Percentiles rank a stretch among this genome's conserved stretches.
Conservation (phyloP, 2,888 invertebrate genomes). For the Lepidochitona cinerea region DNA sequence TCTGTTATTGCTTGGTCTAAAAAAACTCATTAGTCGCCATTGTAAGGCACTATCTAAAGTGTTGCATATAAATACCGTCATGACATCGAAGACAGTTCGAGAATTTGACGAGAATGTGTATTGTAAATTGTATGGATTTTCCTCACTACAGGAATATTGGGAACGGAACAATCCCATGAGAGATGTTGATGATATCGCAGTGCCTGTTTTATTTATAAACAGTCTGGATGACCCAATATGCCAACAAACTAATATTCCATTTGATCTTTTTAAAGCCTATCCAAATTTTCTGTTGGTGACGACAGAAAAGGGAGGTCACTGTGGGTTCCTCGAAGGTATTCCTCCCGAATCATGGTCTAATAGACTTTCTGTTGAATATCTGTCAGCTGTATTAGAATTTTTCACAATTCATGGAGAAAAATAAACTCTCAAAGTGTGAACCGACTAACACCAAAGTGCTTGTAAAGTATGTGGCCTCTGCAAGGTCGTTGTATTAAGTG, state of each 20-base stretch:
- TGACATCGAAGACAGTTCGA: constrained; percentile 37
- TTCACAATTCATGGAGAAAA: constrained; percentile 3
- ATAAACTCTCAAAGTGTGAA: too few relatives aligned
- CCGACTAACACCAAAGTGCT: too few relatives aligned
- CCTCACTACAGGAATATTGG: constrained; percentile 37
- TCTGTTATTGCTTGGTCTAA: constrained; percentile 33
- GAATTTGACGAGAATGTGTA: constrained; percentile 49
- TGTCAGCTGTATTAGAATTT: constrained; percentile 40
- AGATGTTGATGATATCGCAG: constrained; percentile 39
- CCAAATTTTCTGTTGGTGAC: constrained; percentile 62
- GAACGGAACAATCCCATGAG: constrained; percentile 42
- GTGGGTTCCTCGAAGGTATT: constrained; percentile 60
- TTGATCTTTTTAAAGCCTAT: constrained; percentile 46
- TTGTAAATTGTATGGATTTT: constrained; percentile 41
- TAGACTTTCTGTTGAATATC: constrained; percentile 42
- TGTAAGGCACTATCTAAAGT: constrained; percentile 40
- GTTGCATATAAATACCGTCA: constrained; percentile 40
- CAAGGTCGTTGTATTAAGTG: too few relatives aligned
- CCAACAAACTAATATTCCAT: constrained; percentile 26
- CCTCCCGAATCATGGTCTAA: constrained; percentile 48
- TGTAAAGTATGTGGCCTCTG: too few relatives aligned
- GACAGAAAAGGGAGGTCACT: constrained; percentile 63
- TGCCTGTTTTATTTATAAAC: constrained; percentile 41
- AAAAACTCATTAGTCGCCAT: constrained; percentile 47
- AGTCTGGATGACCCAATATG: constrained; percentile 45